Percentiles rank a stretch among this genome's conserved stretches.
Conservation (phyloP, 2,888 invertebrate genomes). For the Plusia festucae region DNA sequence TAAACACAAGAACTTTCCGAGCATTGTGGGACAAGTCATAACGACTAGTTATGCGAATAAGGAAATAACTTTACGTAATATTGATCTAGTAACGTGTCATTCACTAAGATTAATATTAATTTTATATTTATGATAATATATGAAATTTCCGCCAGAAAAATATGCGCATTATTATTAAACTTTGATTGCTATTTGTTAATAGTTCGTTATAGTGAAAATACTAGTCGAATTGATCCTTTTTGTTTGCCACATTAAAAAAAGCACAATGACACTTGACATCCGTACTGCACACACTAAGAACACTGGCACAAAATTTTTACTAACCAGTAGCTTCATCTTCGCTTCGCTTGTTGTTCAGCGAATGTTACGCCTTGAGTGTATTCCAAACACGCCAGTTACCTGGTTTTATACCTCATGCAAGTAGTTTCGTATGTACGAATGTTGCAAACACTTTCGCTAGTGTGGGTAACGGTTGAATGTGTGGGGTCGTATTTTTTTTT, state of each 20-base stretch:
- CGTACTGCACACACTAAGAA: conserved; percentile 46
- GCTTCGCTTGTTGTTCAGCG: conserved; percentile 85
- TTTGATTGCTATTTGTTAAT: not conserved
- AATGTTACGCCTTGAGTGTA: conserved; percentile 85
- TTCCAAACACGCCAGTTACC: conserved; percentile 59
- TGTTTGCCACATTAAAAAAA: conserved; percentile 30
- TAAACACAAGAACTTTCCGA: conserved; percentile 58
- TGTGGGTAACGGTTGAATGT: conserved; percentile 63
- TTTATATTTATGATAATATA: conserved; percentile 14
- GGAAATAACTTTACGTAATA: conserved; percentile 61
- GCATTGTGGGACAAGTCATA: conserved; percentile 57
- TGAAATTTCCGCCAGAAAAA: conserved; percentile 12
- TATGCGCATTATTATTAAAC: not conserved
- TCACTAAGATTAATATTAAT: conserved; percentile 45
- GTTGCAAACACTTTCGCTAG: conserved; percentile 86
- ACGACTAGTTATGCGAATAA: conserved; percentile 58
- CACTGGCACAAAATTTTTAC: conserved; percentile 70
- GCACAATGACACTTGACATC: conserved; percentile 48
- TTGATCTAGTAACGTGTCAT: conserved; percentile 51
- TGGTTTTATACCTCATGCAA: conserved; percentile 83
- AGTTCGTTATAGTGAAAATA: conserved; percentile 15
- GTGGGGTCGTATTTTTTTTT: conserved; percentile 64
- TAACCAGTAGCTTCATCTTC: conserved; percentile 87
- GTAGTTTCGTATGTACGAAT: conserved; percentile 76
- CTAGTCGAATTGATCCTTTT: conserved; percentile 8